Evolutionary conservation across 2,888 invertebrate genomes (phyloP).

Genomic region (Cancer borealis): DNA sequence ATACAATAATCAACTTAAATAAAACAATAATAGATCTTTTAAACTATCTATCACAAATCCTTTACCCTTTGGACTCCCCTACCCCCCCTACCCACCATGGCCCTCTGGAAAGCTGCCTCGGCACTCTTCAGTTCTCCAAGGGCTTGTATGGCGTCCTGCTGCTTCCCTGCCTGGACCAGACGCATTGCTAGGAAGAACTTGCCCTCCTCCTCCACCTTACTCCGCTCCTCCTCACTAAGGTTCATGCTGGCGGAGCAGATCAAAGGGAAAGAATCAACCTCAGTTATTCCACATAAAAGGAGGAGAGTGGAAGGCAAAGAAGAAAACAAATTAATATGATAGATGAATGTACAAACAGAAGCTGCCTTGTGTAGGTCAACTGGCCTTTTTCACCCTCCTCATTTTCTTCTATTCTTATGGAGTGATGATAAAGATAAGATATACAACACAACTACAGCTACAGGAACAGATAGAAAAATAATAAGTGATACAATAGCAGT

Average conservation of each 20-base stretch:
- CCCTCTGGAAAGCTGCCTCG: conserved; percentile 75
- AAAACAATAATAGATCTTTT: no score
- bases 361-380: no score
- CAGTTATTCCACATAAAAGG: neutral
- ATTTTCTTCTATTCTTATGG: no score
- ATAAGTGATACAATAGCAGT: no score
- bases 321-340: neutral
- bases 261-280: neutral
- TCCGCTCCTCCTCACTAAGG: conserved; percentile 58
- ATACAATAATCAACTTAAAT: no score
- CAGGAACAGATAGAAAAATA: no score
- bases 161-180: conserved; percentile 65
- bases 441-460: no score
- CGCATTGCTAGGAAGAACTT: conserved; percentile 75
- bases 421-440: no score
- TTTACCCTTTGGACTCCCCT: no score
- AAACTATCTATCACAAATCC: no score
- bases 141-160: conserved; percentile 77
- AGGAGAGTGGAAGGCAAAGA: neutral
- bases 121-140: conserved; percentile 74
- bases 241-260: conserved; percentile 46
- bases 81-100: conserved; percentile 62
- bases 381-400: no score
- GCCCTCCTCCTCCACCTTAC: conserved; percentile 74
- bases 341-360: no score